A percentile compares a stretch with the other conserved stretches of the same genome.
Evolutionary conservation across 2,888 invertebrate genomes (phyloP).

Genomic region (Drosophila cyrtoloma): DNA sequence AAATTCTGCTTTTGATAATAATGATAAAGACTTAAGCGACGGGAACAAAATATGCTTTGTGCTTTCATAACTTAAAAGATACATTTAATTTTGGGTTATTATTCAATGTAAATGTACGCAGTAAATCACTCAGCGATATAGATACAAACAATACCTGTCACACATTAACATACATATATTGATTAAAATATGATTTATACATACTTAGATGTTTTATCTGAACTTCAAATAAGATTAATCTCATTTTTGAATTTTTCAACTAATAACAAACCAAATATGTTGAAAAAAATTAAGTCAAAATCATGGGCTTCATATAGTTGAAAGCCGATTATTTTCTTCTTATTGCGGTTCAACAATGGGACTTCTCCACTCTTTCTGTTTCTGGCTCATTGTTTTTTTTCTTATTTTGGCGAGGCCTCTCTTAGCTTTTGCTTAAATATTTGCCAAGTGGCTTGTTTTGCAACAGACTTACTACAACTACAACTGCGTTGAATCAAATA

Average conservation of each 20-base stretch:
- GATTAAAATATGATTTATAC: neutral
- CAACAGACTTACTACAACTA: conserved; percentile 25
- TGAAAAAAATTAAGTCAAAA: neutral
- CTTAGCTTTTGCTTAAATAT: conserved; percentile 48
- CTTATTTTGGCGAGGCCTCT: conserved; percentile 6
- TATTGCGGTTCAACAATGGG: neutral
- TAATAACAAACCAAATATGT: conserved; percentile 1
- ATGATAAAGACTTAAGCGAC: too few species aligned
- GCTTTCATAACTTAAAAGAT: neutral
- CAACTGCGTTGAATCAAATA: neutral
- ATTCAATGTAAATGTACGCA: neutral
- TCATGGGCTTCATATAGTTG: neutral
- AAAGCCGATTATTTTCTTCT: conserved; percentile 29
- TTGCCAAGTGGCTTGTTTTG: conserved; percentile 73
- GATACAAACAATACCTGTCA: neutral
- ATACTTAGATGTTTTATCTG: neutral
- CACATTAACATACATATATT: neutral
- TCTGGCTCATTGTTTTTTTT: neutral
- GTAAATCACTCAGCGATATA: neutral
- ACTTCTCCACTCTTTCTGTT: neutral
- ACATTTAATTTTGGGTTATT: neutral
- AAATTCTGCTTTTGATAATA: neutral
- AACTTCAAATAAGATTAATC: neutral
- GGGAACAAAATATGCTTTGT: neutral
- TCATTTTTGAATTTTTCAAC: neutral